phyloP scores from a whole-genome alignment of 1,140 invertebrate species.

The Calephelis nemesis region DNA sequence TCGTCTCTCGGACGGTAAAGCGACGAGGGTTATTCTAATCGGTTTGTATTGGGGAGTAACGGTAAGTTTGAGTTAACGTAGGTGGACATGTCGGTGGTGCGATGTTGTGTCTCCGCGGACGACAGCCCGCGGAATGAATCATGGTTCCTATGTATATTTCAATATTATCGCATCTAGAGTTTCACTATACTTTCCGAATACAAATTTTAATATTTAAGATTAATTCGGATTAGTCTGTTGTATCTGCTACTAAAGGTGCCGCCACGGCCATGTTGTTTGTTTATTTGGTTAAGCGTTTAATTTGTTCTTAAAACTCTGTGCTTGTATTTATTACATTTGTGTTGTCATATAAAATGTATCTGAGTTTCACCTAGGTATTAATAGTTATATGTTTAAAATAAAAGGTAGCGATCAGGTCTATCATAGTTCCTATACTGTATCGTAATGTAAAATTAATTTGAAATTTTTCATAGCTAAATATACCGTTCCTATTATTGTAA shows the following conservation, averaged over 20 bases:
- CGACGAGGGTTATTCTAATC: constrained; percentile 54
- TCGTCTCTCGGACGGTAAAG: constrained; percentile 38
- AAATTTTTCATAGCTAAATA: constrained; percentile 76
- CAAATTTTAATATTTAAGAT: constrained; percentile 79
- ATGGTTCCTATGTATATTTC: constrained; percentile 80
- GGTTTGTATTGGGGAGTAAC: constrained; percentile 60
- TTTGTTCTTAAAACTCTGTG: constrained; percentile 51
- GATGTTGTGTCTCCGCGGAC: constrained; percentile 73
- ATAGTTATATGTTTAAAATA: constrained; percentile 70
- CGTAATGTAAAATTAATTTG: constrained; percentile 73
- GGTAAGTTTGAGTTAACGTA: constrained; percentile 67
- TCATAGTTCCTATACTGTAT: constrained; percentile 79
- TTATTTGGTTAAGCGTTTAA: constrained; percentile 48
- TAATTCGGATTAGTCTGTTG: constrained; percentile 77
- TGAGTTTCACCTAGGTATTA: constrained; percentile 49
- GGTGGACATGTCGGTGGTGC: constrained; percentile 70
- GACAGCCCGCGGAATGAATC: constrained; percentile 71
- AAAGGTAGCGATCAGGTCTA: constrained; percentile 72
- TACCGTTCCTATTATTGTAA: constrained; percentile 77
- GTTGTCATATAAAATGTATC: constrained; percentile 44
- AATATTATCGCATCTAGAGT: constrained; percentile 79
- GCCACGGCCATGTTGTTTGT: constrained; percentile 71
- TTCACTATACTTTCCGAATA: constrained; percentile 79
- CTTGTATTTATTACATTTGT: constrained; percentile 51
- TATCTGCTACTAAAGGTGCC: constrained; percentile 68